These are phyloP conservation scores for Todiramphus saurophagus DNA, from an alignment of 2,113 vertebrate species.

Conservation along the genomic window DNA sequence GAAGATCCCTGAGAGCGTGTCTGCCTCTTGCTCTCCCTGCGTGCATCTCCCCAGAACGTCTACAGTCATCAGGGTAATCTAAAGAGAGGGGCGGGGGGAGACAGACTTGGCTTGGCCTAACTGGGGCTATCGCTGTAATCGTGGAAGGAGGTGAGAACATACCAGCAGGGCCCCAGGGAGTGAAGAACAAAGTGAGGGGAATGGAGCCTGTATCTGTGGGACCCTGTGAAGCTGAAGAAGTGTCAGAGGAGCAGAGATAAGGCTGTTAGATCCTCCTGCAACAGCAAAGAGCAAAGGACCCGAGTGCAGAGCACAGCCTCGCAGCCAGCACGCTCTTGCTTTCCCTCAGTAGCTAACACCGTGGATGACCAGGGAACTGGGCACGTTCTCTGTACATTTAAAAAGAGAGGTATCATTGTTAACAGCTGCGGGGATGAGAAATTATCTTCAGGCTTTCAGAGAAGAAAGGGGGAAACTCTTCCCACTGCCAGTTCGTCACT, in stretches of 20 bases:
- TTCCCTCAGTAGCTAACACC: neutral
- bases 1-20: slow-evolving; percentile 29
- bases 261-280: neutral
- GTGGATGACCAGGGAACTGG: neutral
- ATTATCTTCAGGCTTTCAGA: neutral
- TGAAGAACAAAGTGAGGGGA: slow-evolving; percentile 20
- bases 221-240: slow-evolving; percentile 22
- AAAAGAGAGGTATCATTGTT: neutral
- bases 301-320: neutral
- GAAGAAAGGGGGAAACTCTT: neutral
- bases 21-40: slow-evolving; percentile 31
- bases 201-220: slow-evolving; percentile 2
- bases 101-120: slow-evolving; percentile 32
- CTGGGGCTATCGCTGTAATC: slow-evolving; percentile 56
- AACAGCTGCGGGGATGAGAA: slow-evolving; percentile 32
- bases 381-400: neutral
- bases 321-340: neutral
- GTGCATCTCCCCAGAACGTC: slow-evolving; percentile 36
- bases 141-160: slow-evolving; percentile 53
- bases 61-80: slow-evolving; percentile 53
- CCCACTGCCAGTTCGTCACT: slow-evolving; percentile 21
- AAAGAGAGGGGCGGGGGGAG: neutral
- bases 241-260: neutral
- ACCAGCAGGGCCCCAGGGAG: slow-evolving; percentile 28
- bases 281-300: neutral